These are phyloP conservation scores for Lagorchestes hirsutus DNA, from an alignment of 2,797 vertebrate species.

Conservation along the genomic window DNA sequence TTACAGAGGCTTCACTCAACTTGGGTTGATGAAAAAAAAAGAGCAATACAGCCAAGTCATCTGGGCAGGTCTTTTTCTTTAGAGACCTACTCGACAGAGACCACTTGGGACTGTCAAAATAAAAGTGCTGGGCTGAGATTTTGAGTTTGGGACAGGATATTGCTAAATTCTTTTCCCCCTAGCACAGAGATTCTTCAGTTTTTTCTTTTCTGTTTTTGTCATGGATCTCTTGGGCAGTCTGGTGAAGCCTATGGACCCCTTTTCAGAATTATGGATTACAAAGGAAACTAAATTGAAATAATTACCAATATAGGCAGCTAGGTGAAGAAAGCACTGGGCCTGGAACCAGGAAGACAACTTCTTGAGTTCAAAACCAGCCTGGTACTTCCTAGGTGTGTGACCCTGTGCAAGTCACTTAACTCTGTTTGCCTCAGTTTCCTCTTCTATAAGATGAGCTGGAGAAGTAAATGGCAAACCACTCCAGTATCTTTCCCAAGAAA, in stretches of 20 bases:
- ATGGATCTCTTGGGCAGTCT: neutral
- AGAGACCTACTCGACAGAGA: neutral
- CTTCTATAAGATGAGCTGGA: no score
- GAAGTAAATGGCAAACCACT: no score
- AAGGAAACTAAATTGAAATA: neutral
- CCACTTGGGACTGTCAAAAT: neutral
- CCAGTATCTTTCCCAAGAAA: no score
- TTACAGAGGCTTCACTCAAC: neutral
- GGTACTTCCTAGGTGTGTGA: no score
- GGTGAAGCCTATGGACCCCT: neutral
- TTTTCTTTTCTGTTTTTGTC: neutral
- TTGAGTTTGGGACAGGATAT: neutral
- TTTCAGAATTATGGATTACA: neutral
- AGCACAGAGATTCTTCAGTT: neutral
- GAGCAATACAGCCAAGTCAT: neutral
- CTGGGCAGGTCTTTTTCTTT: neutral
- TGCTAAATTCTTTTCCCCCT: neutral
- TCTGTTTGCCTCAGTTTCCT: no score
- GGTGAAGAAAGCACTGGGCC: neutral
- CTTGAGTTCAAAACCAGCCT: no score
- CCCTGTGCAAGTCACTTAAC: no score
- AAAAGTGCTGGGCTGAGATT: neutral
- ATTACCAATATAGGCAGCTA: neutral
- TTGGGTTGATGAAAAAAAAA: neutral
- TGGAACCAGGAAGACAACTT: neutral